phyloP scores from a whole-genome alignment of 2,113 vertebrate genomes.

The Elephas maximus region DNA sequence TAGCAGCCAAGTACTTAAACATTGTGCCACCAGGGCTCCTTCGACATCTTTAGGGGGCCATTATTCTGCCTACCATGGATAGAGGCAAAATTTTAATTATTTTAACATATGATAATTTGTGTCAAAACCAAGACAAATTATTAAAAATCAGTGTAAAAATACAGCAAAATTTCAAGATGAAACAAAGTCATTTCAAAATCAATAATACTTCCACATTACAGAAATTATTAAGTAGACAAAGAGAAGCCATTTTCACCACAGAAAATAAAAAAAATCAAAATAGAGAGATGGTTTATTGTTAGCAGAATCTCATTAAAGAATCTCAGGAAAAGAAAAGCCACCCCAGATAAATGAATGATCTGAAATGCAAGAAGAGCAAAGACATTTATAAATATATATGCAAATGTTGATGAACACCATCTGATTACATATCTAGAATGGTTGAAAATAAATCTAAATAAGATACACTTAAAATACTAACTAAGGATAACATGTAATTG shows the following conservation, averaged over 20 bases:
- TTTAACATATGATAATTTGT: neutral
- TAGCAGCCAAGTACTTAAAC: neutral
- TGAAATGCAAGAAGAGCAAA: neutral
- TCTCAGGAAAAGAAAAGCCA: neutral
- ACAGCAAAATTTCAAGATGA: neutral
- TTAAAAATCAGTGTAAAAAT: neutral
- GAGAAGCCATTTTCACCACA: neutral
- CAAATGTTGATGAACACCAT: neutral
- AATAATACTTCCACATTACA: neutral
- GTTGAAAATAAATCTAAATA: neutral
- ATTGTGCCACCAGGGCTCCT: neutral
- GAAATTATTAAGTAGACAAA: neutral
- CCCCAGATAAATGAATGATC: neutral
- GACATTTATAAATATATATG: neutral
- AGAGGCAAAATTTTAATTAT: neutral
- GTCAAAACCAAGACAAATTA: neutral
- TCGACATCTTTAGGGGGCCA: neutral
- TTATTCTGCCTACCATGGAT: neutral
- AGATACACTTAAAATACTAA: neutral
- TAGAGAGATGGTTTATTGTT: neutral
- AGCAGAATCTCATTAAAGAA: neutral
- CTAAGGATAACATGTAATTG: neutral
- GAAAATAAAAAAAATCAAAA: neutral
- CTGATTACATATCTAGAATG: neutral
- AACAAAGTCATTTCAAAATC: neutral